These are phyloP conservation scores for Drosophila macrothrix DNA, from an alignment of 2,888 invertebrate genomes.

Conservation along the genomic window DNA sequence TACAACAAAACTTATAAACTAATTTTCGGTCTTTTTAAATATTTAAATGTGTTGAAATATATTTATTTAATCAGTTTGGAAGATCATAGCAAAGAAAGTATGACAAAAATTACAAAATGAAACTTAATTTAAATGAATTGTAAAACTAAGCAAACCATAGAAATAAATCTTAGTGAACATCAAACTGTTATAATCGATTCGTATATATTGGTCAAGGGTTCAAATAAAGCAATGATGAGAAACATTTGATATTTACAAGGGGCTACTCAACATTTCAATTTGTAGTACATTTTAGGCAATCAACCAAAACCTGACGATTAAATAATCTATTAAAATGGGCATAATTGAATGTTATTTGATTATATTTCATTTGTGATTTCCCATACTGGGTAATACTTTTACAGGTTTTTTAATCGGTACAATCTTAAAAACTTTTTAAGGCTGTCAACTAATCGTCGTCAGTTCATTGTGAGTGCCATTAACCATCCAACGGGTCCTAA, in stretches of 20 bases:
- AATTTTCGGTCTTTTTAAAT: background rate
- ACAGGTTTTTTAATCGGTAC: conserved; percentile 39
- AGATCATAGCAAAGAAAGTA: background rate
- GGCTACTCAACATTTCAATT: background rate
- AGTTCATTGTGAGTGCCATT: conserved; percentile 65
- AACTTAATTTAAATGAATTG: background rate
- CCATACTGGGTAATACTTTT: background rate
- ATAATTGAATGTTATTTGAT: background rate
- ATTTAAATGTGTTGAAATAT: background rate
- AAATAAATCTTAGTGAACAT: background rate
- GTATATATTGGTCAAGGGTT: too few species aligned
- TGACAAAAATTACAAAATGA: background rate
- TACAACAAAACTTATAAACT: background rate
- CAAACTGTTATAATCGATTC: background rate
- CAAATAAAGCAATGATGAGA: background rate
- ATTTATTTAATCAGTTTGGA: background rate
- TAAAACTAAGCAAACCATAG: too few species aligned
- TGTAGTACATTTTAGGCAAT: background rate
- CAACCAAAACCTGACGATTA: background rate
- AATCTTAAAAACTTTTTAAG: conserved; percentile 51
- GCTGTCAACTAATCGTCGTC: conserved; percentile 67
- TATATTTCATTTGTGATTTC: background rate
- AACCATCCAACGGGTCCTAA: conserved; percentile 31
- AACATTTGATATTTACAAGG: background rate
- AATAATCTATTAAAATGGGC: background rate